phyloP scores from a whole-genome alignment of 2,888 invertebrate genomes.

The Calliphora vomitoria region DNA sequence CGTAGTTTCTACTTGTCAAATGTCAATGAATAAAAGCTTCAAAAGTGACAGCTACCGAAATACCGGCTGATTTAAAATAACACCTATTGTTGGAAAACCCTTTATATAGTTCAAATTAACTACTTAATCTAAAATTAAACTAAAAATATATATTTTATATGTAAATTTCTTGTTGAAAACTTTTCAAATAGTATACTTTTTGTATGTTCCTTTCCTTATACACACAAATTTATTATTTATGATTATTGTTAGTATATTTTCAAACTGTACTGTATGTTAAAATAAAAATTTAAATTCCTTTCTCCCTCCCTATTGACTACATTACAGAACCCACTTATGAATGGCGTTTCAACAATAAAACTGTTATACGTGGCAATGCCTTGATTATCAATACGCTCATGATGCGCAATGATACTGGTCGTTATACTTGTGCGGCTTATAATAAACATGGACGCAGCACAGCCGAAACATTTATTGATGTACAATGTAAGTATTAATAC shows the following conservation, averaged over 20 bases:
- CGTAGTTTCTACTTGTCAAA: too few relatives aligned
- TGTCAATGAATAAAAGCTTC: too few relatives aligned
- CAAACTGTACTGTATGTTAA: background rate
- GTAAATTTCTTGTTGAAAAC: too few relatives aligned
- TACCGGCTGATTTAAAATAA: too few relatives aligned
- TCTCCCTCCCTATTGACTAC: constrained; percentile 39
- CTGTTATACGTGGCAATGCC: constrained; percentile 81
- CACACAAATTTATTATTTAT: too few relatives aligned
- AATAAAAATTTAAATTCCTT: background rate
- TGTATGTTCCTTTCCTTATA: too few relatives aligned
- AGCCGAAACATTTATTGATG: constrained; percentile 90
- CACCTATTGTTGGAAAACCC: too few relatives aligned
- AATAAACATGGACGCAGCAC: constrained; percentile 92
- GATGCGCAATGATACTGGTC: constrained; percentile 89
- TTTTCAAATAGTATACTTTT: too few relatives aligned
- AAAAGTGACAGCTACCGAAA: too few relatives aligned
- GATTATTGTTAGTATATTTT: constrained; percentile 26
- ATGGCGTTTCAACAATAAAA: constrained; percentile 84
- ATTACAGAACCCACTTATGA: constrained; percentile 82
- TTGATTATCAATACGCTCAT: constrained; percentile 89
- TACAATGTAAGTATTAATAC: constrained; percentile 89
- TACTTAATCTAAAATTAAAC: too few relatives aligned
- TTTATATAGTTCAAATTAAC: too few relatives aligned
- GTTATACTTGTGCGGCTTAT: constrained; percentile 91
- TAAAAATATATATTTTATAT: too few relatives aligned